phyloP scores from a whole-genome alignment of 2,113 vertebrate genomes.

The Labeo rohita region DNA sequence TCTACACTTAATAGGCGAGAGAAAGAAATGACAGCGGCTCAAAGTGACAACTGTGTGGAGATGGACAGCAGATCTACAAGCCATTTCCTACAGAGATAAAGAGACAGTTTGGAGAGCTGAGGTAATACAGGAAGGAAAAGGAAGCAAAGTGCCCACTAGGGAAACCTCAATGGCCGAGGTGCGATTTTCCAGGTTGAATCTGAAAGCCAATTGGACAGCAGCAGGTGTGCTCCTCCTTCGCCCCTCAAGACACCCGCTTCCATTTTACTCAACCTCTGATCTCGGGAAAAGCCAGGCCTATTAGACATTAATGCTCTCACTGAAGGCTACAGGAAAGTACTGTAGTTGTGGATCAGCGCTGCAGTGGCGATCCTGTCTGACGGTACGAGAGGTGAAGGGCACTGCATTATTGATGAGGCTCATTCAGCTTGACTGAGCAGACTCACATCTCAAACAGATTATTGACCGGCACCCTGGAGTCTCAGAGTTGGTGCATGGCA shows the following conservation, averaged over 20 bases:
- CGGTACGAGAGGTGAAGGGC: slow-evolving; percentile 24
- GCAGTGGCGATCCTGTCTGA: background rate
- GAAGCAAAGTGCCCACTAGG: background rate
- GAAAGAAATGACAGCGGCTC: background rate
- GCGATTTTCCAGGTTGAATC: background rate
- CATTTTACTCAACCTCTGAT: background rate
- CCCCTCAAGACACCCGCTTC: background rate
- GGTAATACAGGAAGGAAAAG: background rate
- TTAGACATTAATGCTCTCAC: slow-evolving; percentile 23
- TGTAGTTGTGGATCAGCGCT: slow-evolving; percentile 9
- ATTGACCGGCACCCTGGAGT: slow-evolving; percentile 27
- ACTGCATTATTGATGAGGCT: slow-evolving; percentile 46
- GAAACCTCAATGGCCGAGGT: background rate
- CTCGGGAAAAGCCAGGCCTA: background rate
- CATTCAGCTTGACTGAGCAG: slow-evolving; percentile 40
- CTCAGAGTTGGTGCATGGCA: slow-evolving; percentile 13
- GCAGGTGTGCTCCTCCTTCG: background rate
- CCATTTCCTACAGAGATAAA: background rate
- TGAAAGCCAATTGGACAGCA: slow-evolving; percentile 11
- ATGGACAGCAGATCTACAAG: background rate
- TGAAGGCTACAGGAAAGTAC: slow-evolving; percentile 16
- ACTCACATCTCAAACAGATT: slow-evolving; percentile 25
- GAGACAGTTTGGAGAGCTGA: background rate
- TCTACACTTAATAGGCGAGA: background rate
- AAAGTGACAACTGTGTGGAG: slow-evolving; percentile 38